Evolutionary conservation across 2,797 vertebrate species (phyloP).

Genomic region (Macrochelys suwanniensis): DNA sequence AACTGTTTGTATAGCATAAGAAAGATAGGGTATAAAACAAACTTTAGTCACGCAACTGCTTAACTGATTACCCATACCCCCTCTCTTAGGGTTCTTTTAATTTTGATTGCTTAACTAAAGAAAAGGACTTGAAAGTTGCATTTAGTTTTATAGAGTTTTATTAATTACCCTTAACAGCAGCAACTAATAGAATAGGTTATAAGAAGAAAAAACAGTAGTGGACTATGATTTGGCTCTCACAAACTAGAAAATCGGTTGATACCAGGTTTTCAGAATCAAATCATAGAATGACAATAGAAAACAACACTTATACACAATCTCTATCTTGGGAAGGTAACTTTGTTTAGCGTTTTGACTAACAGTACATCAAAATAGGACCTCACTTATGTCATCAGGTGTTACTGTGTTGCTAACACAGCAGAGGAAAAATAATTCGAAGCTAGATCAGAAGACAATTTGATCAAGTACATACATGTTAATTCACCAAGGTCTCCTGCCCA

Average conservation of each 20-base stretch:
- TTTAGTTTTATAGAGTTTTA: not conserved
- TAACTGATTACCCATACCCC: not conserved
- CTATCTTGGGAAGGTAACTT: not conserved
- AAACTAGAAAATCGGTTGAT: not conserved
- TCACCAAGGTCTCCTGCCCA: not conserved
- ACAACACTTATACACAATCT: not conserved
- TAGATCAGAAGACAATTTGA: not conserved
- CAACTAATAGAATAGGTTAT: not conserved
- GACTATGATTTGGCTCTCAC: not conserved
- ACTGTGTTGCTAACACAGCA: not conserved
- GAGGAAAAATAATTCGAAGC: not conserved
- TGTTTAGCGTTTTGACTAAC: not conserved
- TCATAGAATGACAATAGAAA: not conserved
- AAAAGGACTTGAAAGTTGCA: not conserved
- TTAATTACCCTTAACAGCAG: not conserved
- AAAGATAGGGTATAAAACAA: slow-evolving; percentile 6
- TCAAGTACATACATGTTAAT: not conserved
- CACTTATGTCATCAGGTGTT: not conserved
- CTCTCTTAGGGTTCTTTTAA: not conserved
- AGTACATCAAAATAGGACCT: not conserved
- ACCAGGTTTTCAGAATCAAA: not conserved
- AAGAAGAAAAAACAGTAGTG: not conserved
- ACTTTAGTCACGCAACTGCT: not conserved
- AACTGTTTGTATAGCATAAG: not conserved
- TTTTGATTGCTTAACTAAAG: not conserved